Percentiles rank a stretch among this genome's conserved stretches.
These are phyloP conservation scores for Rhingia rostrata DNA, from an alignment of 2,888 invertebrate species.

Conservation along the genomic window DNA sequence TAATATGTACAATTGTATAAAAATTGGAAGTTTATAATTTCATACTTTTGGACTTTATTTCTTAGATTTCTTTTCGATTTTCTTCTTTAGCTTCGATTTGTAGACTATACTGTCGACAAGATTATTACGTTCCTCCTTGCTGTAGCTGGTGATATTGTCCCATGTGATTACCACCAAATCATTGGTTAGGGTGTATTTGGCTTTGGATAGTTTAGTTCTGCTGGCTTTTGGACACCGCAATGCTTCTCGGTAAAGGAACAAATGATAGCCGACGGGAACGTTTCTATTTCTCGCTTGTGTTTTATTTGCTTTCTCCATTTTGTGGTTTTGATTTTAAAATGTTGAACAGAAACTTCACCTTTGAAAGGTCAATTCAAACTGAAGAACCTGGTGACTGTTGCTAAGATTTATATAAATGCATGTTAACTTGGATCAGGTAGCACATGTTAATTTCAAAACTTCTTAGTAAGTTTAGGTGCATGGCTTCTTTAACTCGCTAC, in stretches of 20 bases:
- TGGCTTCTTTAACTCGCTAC: too few species aligned
- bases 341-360: too few species aligned
- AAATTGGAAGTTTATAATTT: too few species aligned
- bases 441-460: too few species aligned
- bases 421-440: too few species aligned
- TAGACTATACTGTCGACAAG: slow-evolving; percentile 34
- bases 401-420: too few species aligned
- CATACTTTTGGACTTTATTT: too few species aligned
- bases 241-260: slow-evolving; percentile 22
- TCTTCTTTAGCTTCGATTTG: slow-evolving; percentile 15
- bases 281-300: background rate
- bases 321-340: background rate
- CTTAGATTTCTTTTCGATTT: background rate
- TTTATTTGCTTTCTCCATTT: background rate
- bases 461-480: too few species aligned
- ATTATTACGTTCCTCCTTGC: slow-evolving; percentile 27
- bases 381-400: too few species aligned
- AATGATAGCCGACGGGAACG: slow-evolving; percentile 19
- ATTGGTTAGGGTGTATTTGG: slow-evolving; percentile 28
- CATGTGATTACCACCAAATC: slow-evolving; percentile 15
- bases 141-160: slow-evolving; percentile 23
- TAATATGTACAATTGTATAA: too few species aligned
- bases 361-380: too few species aligned
- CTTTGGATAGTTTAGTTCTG: background rate
- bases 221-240: slow-evolving; percentile 6